Evolutionary conservation across 2,888 invertebrate genomes (phyloP), one percentile per base, ranked within the genome.

Genomic region (Folsomia candida): DNA sequence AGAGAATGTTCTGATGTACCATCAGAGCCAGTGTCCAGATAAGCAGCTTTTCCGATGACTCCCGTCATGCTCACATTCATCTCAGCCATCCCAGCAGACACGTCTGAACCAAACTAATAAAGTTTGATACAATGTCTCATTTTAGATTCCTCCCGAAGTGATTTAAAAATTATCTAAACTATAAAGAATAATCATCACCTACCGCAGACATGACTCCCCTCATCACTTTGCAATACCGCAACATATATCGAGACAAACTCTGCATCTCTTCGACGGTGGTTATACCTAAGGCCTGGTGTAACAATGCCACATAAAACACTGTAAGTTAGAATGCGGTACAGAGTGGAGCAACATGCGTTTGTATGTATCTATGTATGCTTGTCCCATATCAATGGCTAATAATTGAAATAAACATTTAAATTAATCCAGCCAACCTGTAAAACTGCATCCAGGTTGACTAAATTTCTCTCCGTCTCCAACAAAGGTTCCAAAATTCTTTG

Each of bases 391-490:
- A 11, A 47, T 47, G 9, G 47, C 18, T 47, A 47, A 11, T 47
- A 47, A 47, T 11, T 18, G 18, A 47, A n/a, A n/a, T n/a, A 9
- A 18, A 47, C 47, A 22, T 27, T 25, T 37, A 59, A 27, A 27
- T 28, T n/a, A n/a, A n/a, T n/a, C n/a, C n/a, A n/a, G n/a, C 81
- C 83, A 84, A 89, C 91, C 82, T 88, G 87, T 82, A 92, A 91
- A 74, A 92, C 89, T 74, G 89, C 89, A 81, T 92, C 91, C 67
- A 92, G 84, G 66, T 88, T 88, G 71, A 92, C 88, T n/a, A 93
- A 83, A 70, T 88, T 87, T 80, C 87, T 86, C 60, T 91, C 87
- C 28, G 86, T 83, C 22, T 86, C 83, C 6, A 86, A 83, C 80
- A 89, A 89, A n/a, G 89, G 88, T 70, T 86, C 85, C 2, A 93